Evolutionary conservation across 35 echinoderm and acorn worm genomes (phyloP).

Genomic region (Apostichopus californicus): DNA sequence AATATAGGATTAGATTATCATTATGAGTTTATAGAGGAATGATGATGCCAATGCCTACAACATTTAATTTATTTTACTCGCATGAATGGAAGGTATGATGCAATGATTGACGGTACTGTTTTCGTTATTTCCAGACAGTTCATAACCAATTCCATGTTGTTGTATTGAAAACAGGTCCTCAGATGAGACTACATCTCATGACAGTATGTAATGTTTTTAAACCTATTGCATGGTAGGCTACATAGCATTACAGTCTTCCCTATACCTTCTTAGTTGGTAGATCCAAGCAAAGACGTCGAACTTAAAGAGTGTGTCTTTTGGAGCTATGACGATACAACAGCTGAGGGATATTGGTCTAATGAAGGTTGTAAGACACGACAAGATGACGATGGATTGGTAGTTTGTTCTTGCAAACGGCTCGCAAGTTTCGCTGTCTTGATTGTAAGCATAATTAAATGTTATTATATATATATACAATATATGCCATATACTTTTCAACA

Average conservation of each 20-base stretch:
- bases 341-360: slow-evolving; percentile 25
- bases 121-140: too few relatives aligned
- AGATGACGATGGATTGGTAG: not conserved
- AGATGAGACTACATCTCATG: too few relatives aligned
- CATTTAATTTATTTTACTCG: too few relatives aligned
- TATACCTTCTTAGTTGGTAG: not conserved
- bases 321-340: slow-evolving; percentile 21
- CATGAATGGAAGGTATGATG: too few relatives aligned
- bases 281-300: not conserved
- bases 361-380: not conserved
- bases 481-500: too few relatives aligned
- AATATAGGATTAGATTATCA: too few relatives aligned
- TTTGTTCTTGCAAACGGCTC: slow-evolving; percentile 35
- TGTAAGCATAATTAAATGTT: not conserved
- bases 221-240: not conserved
- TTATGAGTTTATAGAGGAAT: too few relatives aligned
- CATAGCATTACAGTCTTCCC: not conserved
- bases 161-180: too few relatives aligned
- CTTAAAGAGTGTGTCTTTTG: slow-evolving; percentile 34
- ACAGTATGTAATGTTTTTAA: not conserved
- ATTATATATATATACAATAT: too few relatives aligned
- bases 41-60: too few relatives aligned
- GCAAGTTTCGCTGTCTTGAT: slow-evolving; percentile 37
- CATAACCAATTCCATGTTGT: too few relatives aligned
- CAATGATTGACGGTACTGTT: too few relatives aligned